Evolutionary conservation across 2,797 vertebrate species (phyloP).

Genomic region (Cynodonichthys magdalenae): DNA sequence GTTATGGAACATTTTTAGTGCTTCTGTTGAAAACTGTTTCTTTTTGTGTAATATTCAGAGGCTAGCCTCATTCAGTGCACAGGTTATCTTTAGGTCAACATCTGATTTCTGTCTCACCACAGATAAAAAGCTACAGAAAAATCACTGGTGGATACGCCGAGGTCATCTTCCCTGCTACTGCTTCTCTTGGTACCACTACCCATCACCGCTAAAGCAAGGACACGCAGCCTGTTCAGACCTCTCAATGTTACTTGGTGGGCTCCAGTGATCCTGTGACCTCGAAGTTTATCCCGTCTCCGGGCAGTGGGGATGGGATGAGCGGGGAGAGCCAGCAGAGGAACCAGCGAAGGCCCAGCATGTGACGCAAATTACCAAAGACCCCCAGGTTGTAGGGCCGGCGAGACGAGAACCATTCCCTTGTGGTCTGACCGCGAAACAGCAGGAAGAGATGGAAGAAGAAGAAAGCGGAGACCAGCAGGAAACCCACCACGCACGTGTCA

Average conservation of each 20-base stretch:
- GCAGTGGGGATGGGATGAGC: constrained; percentile 84
- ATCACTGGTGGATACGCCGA: constrained; percentile 1
- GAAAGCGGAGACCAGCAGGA: constrained; percentile 87
- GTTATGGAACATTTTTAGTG: constrained; percentile 37
- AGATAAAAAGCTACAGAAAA: constrained; percentile 21
- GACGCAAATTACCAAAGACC: constrained; percentile 77
- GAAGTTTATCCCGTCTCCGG: constrained; percentile 88
- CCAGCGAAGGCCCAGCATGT: constrained; percentile 85
- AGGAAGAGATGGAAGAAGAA: constrained; percentile 88
- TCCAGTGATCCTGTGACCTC: constrained; percentile 81
- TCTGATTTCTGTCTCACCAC: constrained; percentile 11
- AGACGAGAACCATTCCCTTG: constrained; percentile 88
- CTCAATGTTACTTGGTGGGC: constrained; percentile 62
- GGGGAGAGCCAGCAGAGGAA: constrained; percentile 88
- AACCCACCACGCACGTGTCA: constrained; percentile 88
- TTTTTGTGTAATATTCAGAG: constrained; percentile 26
- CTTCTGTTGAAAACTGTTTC: constrained; percentile 11
- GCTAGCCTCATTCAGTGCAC: constrained; percentile 24
- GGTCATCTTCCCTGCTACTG: constrained; percentile 17
- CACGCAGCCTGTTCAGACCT: not conserved
- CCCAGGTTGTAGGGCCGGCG: constrained; percentile 83
- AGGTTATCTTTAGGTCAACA: constrained; percentile 12
- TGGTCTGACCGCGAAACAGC: constrained; percentile 88
- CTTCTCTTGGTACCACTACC: constrained; percentile 17
- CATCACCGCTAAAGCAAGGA: constrained; percentile 31